Conservation (phyloP, 2,888 invertebrate genomes). For the Lasioglossum zephyrum region DNA sequence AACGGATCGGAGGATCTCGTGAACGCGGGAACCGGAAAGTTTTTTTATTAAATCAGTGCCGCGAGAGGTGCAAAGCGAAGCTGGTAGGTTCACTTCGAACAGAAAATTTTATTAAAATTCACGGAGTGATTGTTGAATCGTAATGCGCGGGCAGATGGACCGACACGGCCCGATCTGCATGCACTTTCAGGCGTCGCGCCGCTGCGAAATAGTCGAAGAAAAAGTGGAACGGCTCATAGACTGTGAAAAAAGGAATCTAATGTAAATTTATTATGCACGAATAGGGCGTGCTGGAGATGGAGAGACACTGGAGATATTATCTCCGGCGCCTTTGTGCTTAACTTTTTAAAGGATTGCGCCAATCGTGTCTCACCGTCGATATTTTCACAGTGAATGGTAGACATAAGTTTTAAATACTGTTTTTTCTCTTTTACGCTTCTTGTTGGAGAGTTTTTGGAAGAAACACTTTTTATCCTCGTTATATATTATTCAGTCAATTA, state of each 20-base stretch:
- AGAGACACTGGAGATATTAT: neutral
- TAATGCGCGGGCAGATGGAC: slow-evolving; percentile 47
- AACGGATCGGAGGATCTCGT: neutral
- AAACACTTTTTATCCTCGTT: no score
- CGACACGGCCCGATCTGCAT: slow-evolving; percentile 47
- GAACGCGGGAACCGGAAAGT: neutral
- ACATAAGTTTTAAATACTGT: neutral
- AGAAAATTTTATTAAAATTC: slow-evolving; percentile 48
- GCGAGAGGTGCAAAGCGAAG: neutral
- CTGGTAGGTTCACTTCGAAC: slow-evolving; percentile 18
- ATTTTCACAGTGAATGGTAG: neutral
- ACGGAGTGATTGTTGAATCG: slow-evolving; percentile 38
- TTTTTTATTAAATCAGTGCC: slow-evolving; percentile 18
- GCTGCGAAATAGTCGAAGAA: neutral
- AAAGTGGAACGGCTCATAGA: neutral
- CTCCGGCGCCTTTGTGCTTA: neutral
- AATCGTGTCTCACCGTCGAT: neutral
- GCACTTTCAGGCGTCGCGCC: neutral
- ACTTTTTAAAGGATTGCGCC: neutral
- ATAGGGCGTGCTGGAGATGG: neutral
- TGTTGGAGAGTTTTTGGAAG: no score
- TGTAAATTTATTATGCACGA: neutral
- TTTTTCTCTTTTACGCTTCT: neutral
- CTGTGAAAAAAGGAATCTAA: neutral
- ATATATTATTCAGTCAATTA: no score